A percentile compares a stretch with the other conserved stretches of the same genome.
Evolutionary conservation across 2,797 vertebrate genomes (phyloP).

Genomic region (Vireo griseus): DNA sequence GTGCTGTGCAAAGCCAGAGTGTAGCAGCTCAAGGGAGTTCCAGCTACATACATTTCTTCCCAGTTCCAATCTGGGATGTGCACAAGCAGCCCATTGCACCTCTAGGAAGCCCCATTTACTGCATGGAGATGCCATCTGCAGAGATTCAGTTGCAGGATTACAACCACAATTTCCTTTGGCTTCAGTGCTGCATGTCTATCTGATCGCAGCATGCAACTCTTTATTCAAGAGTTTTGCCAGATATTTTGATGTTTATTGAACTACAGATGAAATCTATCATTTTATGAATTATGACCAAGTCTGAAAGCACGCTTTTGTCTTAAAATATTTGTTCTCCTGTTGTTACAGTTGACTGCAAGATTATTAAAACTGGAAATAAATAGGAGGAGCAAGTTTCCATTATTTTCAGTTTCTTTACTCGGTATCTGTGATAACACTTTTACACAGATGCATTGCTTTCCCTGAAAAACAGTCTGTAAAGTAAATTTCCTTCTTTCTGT

Average conservation of each 20-base stretch:
- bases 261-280: background rate
- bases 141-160: constrained; percentile 49
- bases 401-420: background rate
- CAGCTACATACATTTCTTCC: background rate
- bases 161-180: constrained; percentile 48
- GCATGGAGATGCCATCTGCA: constrained; percentile 45
- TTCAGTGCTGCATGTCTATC: constrained; percentile 6
- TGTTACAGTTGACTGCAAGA: background rate
- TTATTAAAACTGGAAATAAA: constrained; percentile 40
- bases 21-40: background rate
- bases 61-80: background rate
- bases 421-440: background rate
- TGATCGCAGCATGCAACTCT: constrained; percentile 10
- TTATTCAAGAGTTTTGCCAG: background rate
- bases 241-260: constrained; percentile 25
- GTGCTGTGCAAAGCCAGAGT: background rate
- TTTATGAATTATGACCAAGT: background rate
- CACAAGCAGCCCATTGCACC: background rate
- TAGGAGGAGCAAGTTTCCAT: constrained; percentile 16
- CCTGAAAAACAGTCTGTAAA: background rate
- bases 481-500: background rate
- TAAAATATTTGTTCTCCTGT: constrained; percentile 22
- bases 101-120: constrained; percentile 29
- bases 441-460: constrained; percentile 11
- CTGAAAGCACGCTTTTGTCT: background rate